Percentiles rank a stretch among this genome's conserved stretches.
phyloP scores from a whole-genome alignment of 2,113 vertebrate species.

The Phrynocephalus versicolor region DNA sequence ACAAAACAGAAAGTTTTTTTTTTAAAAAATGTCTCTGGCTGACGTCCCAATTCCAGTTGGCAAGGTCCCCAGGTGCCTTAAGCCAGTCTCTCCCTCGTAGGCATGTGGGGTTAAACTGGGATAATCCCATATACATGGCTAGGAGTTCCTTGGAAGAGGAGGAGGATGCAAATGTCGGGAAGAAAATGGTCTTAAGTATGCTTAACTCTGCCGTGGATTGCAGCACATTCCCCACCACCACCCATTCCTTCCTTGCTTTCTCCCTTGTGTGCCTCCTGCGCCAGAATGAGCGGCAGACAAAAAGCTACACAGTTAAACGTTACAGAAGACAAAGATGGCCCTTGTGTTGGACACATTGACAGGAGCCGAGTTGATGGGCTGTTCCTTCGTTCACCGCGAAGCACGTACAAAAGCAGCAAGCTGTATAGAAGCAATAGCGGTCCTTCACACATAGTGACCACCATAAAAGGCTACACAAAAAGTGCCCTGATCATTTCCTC shows the following conservation, averaged over 20 bases:
- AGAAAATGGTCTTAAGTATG: neutral
- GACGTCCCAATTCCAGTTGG: neutral
- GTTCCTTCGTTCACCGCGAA: neutral
- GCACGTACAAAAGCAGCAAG: neutral
- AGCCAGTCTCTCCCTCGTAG: neutral
- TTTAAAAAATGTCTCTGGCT: no score
- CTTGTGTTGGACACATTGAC: neutral
- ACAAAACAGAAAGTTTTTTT: no score
- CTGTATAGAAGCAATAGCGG: neutral
- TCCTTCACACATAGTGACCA: neutral
- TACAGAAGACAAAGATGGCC: neutral
- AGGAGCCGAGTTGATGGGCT: neutral
- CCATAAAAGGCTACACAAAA: conserved; percentile 21
- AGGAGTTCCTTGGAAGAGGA: neutral
- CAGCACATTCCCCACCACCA: neutral
- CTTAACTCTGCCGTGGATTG: neutral
- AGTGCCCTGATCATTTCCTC: conserved; percentile 46
- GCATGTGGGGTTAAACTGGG: neutral
- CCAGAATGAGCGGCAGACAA: neutral
- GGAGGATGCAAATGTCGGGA: neutral
- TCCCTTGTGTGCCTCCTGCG: neutral
- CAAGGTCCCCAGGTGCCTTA: no score
- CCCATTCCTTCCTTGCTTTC: neutral
- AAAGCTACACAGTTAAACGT: conserved; percentile 1
- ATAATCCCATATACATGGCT: neutral